phyloP scores from a whole-genome alignment of 2,113 vertebrate genomes.

The Platysternon megacephalum region DNA sequence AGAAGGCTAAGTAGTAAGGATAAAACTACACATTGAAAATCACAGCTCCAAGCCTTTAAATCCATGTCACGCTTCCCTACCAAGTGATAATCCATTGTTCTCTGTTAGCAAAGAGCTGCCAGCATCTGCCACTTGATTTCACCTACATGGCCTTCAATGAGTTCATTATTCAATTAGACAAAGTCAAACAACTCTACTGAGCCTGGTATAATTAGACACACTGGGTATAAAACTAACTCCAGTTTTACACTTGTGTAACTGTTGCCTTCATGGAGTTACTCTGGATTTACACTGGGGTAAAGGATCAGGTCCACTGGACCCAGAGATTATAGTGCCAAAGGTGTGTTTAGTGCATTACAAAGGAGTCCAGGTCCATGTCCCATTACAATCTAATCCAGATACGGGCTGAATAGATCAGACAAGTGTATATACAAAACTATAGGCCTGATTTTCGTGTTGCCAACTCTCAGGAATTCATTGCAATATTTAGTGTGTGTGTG shows the following conservation, averaged over 20 bases:
- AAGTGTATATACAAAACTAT: slow-evolving; percentile 47
- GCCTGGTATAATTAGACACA: background rate
- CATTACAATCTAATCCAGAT: slow-evolving; percentile 23
- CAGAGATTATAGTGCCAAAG: slow-evolving; percentile 44
- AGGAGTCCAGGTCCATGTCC: background rate
- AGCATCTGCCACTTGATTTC: background rate
- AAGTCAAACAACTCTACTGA: background rate
- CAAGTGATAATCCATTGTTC: background rate
- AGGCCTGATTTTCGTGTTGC: slow-evolving; percentile 20
- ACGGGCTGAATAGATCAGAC: slow-evolving; percentile 19
- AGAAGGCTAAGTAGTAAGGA: background rate
- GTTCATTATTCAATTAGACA: background rate
- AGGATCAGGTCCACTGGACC: slow-evolving; percentile 32
- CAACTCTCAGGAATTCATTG: background rate
- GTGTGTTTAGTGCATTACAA: slow-evolving; percentile 45
- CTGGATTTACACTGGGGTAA: slow-evolving; percentile 1
- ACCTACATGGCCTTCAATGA: background rate
- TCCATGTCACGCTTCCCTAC: background rate
- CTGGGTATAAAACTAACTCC: background rate
- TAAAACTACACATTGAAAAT: background rate
- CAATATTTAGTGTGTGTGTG: background rate
- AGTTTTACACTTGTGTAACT: background rate
- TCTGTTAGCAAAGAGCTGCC: background rate
- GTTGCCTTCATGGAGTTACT: background rate
- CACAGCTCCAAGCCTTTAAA: background rate